Evolutionary conservation across 2,113 vertebrate genomes (phyloP).

Genomic region (Phainopepla nitens): DNA sequence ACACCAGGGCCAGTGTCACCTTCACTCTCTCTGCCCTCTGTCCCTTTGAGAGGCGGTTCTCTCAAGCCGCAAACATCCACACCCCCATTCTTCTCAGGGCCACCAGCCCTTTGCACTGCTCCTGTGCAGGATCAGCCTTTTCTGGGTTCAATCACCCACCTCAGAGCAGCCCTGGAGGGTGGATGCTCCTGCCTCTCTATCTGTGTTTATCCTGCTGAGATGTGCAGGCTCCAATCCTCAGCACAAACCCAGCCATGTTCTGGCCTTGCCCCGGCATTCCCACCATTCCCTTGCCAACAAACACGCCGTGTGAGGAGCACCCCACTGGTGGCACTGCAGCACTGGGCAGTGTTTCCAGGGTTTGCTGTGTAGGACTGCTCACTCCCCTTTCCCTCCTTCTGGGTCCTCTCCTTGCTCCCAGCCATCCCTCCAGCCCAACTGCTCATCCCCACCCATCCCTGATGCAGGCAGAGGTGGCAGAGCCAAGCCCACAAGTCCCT

Average conservation of each 20-base stretch:
- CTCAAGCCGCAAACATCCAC: neutral
- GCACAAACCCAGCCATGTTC: rapidly evolving
- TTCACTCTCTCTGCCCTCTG: neutral
- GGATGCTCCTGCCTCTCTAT: neutral
- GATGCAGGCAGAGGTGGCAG: rapidly evolving
- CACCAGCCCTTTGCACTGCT: neutral
- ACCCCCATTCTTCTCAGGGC: neutral
- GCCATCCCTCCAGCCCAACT: neutral
- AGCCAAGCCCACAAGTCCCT: neutral
- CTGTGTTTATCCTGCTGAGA: neutral
- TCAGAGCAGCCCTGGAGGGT: neutral
- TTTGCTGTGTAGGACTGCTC: rapidly evolving
- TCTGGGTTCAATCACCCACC: neutral
- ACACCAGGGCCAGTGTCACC: neutral
- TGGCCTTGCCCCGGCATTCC: neutral
- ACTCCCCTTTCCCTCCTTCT: neutral
- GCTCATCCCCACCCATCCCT: rapidly evolving
- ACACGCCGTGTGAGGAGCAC: neutral
- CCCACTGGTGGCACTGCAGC: rapidly evolving
- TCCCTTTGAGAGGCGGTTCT: neutral
- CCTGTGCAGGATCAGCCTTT: neutral
- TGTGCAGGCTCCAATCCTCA: neutral
- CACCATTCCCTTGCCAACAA: neutral
- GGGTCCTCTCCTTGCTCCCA: neutral
- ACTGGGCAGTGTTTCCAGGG: neutral